A percentile compares a stretch with the other conserved stretches of the same genome.
Evolutionary conservation across 2,797 vertebrate species (phyloP).

Genomic region (Leptodactylus fallax): DNA sequence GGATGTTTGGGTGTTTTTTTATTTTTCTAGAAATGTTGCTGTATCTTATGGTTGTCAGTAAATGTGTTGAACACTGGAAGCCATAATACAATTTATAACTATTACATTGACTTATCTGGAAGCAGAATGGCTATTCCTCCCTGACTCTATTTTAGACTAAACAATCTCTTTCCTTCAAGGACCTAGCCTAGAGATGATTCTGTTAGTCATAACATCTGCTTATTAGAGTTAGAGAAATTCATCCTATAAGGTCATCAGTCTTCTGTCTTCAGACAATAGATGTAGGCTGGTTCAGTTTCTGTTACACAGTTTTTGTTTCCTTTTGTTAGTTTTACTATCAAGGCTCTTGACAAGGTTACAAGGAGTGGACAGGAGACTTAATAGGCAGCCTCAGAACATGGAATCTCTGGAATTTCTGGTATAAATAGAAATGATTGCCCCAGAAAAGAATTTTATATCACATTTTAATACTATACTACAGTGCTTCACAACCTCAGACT

Average conservation of each 20-base stretch:
- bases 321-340: slow-evolving; percentile 2
- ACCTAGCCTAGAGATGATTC: background rate
- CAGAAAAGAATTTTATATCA: background rate
- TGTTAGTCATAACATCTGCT: slow-evolving; percentile 15
- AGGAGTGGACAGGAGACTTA: background rate
- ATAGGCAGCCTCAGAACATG: background rate
- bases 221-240: background rate
- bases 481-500: too few relatives aligned
- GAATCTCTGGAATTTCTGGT: slow-evolving; percentile 13
- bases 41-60: background rate
- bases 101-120: background rate
- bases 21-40: too few relatives aligned
- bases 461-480: background rate
- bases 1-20: too few relatives aligned
- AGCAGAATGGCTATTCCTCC: background rate
- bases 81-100: background rate
- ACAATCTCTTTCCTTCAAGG: background rate
- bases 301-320: background rate
- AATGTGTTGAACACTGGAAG: background rate
- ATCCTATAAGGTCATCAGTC: slow-evolving; percentile 25
- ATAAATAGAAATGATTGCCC: background rate
- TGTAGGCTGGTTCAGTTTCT: background rate
- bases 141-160: slow-evolving; percentile 3
- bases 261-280: background rate
- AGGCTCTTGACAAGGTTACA: slow-evolving; percentile 32